Percentiles rank a stretch among this genome's conserved stretches.
phyloP scores from a whole-genome alignment of 92 coral and sea anemone species.

The Porites rus region DNA sequence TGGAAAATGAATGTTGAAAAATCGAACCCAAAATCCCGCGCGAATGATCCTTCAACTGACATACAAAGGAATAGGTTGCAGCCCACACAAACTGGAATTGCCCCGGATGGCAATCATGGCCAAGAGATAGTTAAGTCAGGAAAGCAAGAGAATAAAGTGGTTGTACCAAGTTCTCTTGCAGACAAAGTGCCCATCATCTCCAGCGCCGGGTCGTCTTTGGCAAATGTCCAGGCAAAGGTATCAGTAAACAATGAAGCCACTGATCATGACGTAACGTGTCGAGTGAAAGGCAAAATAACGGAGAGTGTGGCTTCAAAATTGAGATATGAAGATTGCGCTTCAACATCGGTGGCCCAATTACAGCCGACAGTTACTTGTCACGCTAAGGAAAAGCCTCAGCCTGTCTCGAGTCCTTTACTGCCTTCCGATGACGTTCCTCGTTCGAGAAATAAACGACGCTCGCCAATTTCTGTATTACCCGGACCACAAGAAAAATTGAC shows the following conservation, averaged over 20 bases:
- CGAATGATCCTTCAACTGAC: not conserved
- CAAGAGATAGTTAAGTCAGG: not conserved
- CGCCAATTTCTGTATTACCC: slow-evolving; percentile 40
- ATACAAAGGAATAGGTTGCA: not conserved
- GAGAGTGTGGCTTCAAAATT: not conserved
- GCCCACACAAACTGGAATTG: not conserved
- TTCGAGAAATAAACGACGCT: slow-evolving; percentile 60
- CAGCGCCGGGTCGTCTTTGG: not conserved
- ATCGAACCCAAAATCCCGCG: not conserved
- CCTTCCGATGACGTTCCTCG: slow-evolving; percentile 1
- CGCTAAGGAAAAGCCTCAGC: not conserved
- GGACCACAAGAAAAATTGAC: slow-evolving; percentile 58
- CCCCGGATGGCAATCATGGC: not conserved
- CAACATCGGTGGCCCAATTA: not conserved
- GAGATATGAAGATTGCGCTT: slow-evolving; percentile 1
- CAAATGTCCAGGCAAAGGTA: not conserved
- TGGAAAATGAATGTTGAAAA: not conserved
- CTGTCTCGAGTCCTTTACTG: not conserved
- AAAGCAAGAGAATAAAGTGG: not conserved
- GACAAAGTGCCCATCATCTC: not conserved
- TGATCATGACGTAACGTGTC: not conserved
- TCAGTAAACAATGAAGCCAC: not conserved
- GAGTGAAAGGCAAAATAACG: not conserved
- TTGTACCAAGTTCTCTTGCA: not conserved
- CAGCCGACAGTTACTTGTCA: not conserved